Evolutionary conservation across 2,797 vertebrate species (phyloP), one percentile per base, ranked within the genome.

Genomic region (Allobates femoralis): DNA sequence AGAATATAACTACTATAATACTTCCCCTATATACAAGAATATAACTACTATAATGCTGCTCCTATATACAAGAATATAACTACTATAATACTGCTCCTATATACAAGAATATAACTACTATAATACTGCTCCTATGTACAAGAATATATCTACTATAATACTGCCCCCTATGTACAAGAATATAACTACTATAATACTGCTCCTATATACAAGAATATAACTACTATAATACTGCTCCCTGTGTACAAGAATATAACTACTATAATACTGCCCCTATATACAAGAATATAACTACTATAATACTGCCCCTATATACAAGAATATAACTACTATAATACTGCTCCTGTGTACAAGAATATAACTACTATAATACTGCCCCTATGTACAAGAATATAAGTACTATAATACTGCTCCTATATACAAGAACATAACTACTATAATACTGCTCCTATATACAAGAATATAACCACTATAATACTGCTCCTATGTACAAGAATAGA

Each of bases 1-100:
- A 15, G 62, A 66, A 66, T 66, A 66, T 66, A 66, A 66, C 62
- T 66, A 32, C 62, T 66, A 66, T 66, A 66, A 66, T 66, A 66
- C 62, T 66, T 14, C 62, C 7, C 62, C 62, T 66, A 66, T 32
- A 12, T 60, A 60, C 58, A 60, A 60, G 58, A 60, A 26, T 60
- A 60, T 60, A 60, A 60, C 58, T 60, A 26, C 58, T 60, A 26
- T 60, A 60, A 60, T 60, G 26, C 58, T 60, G 58, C 58, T 3
- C 58, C 58, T 58, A 58, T 58, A 19, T 58, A 23, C 55, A 58
- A 58, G 55, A 60, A n/a, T 60, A 60, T 60, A n/a, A 60, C 58
- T 60, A 11, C 58, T 60, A 60, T 60, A 60, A 60, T 60, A 60
- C 58, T 60, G 21, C 58, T 3, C 58, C 58, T 60, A 26, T 60